These are phyloP conservation scores for Pomatostomus ruficeps DNA, from an alignment of 2,113 vertebrate species.

Conservation along the genomic window DNA sequence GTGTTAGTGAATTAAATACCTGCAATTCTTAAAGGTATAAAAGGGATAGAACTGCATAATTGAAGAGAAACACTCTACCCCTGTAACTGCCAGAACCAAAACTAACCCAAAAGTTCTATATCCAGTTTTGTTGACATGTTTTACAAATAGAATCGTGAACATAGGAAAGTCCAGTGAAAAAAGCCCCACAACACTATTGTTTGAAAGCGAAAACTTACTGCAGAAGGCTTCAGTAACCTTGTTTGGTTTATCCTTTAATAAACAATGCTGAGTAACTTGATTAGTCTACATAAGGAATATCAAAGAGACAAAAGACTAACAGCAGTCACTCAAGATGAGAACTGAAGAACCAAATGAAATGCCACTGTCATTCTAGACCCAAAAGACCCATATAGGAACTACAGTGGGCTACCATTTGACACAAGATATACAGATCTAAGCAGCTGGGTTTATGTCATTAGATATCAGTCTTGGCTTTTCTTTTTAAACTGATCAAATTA, in stretches of 20 bases:
- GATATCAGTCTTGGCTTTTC: background rate
- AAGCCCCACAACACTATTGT: background rate
- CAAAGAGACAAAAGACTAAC: background rate
- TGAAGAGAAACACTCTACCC: background rate
- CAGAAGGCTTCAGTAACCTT: background rate
- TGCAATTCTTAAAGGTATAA: background rate
- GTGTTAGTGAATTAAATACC: background rate
- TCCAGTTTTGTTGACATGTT: background rate
- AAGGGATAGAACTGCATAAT: background rate
- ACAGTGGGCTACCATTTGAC: background rate
- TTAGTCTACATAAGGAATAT: background rate
- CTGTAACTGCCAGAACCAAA: background rate
- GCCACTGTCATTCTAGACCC: background rate
- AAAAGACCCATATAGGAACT: background rate
- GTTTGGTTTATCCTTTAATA: background rate
- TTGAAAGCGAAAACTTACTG: background rate
- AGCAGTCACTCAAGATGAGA: background rate
- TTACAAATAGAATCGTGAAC: background rate
- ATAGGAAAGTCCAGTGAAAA: background rate
- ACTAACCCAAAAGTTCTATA: background rate
- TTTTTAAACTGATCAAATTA: background rate
- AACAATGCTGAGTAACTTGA: background rate
- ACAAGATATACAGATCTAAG: background rate
- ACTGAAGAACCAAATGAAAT: background rate
- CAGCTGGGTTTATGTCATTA: background rate